Conservation (phyloP, 1,140 invertebrate genomes). For the Diorhabda elongata region DNA sequence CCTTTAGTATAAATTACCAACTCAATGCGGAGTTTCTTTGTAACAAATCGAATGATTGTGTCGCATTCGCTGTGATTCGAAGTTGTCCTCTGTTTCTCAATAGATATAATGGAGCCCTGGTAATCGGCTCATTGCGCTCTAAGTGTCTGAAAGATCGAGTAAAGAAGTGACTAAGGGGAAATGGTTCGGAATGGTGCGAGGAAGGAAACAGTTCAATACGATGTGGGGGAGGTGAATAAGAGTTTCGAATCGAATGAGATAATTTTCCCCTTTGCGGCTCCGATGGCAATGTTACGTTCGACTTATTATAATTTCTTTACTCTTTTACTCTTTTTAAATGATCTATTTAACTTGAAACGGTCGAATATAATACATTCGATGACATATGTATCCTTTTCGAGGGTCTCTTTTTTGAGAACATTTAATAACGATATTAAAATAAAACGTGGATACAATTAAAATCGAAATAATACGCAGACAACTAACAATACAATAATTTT, state of each 20-base stretch:
- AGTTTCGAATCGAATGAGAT: constrained; percentile 4
- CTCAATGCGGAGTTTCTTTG: constrained; percentile 21
- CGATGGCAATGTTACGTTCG: not conserved
- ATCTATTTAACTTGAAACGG: not conserved
- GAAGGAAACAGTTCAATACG: constrained; percentile 35
- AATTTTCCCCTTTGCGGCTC: not conserved
- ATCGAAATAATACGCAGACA: too few relatives aligned
- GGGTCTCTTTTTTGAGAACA: too few relatives aligned
- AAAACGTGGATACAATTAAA: too few relatives aligned
- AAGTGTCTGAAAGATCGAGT: constrained; percentile 38
- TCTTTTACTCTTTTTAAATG: not conserved
- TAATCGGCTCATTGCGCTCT: constrained; percentile 39
- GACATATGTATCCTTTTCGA: too few relatives aligned
- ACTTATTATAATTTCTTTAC: not conserved
- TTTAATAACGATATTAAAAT: too few relatives aligned
- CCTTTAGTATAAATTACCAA: not conserved
- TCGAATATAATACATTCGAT: too few relatives aligned
- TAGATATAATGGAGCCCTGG: constrained; percentile 28
- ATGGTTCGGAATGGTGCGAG: constrained; percentile 39
- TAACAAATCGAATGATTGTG: constrained; percentile 30
- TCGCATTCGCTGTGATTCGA: constrained; percentile 26
- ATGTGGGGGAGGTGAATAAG: constrained; percentile 16
- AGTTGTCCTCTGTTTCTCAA: constrained; percentile 32
- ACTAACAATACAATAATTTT: too few relatives aligned
- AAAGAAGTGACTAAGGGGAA: constrained; percentile 39